Evolutionary conservation across 2,113 vertebrate species (phyloP).

Genomic region (Haemorhous mexicanus): DNA sequence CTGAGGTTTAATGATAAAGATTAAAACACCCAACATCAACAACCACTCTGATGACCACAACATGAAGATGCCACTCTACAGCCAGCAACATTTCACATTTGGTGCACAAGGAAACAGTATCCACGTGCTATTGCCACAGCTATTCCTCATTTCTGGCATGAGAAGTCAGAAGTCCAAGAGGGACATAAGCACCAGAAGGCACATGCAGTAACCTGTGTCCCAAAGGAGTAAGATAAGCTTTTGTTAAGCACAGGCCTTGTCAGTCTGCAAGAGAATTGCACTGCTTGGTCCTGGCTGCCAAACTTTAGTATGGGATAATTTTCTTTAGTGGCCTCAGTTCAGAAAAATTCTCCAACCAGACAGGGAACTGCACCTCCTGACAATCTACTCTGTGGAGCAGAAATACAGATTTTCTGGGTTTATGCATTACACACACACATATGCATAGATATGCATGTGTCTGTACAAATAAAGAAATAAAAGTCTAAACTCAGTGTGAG

Average conservation of each 20-base stretch:
- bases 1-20: background rate
- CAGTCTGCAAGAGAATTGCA: accelerated
- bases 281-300: background rate
- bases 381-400: background rate
- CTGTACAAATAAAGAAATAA: background rate
- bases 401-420: background rate
- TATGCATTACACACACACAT: background rate
- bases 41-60: background rate
- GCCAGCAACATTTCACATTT: background rate
- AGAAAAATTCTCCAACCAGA: background rate
- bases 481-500: background rate
- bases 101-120: background rate
- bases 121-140: background rate
- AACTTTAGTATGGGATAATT: background rate
- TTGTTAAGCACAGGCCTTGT: background rate
- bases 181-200: background rate
- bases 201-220: background rate
- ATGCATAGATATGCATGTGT: background rate
- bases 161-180: background rate
- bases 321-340: background rate
- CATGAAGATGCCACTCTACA: background rate
- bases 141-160: background rate
- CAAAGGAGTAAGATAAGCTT: background rate
- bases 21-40: background rate
- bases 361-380: background rate